These are phyloP conservation scores for Picus viridis DNA, from an alignment of 2,797 vertebrate species.

Conservation along the genomic window DNA sequence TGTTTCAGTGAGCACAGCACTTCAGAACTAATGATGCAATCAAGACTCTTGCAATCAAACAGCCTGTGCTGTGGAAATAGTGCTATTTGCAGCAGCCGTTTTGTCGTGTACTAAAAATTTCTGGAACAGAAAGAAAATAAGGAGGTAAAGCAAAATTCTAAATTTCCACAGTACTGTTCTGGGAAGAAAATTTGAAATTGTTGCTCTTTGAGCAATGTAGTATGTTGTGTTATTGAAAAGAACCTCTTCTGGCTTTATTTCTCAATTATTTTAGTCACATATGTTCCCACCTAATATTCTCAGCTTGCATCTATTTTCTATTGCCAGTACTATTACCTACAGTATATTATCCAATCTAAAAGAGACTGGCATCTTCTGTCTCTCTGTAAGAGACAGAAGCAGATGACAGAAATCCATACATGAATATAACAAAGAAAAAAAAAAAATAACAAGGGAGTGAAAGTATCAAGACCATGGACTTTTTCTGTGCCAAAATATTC, in stretches of 20 bases:
- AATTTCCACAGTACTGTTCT: slow-evolving; percentile 61
- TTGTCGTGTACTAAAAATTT: slow-evolving; percentile 79
- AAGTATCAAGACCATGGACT: neutral
- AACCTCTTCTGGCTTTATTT: slow-evolving; percentile 73
- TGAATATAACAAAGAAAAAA: slow-evolving; percentile 65
- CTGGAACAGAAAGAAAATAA: slow-evolving; percentile 81
- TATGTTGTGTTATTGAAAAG: slow-evolving; percentile 49
- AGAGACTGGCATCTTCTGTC: slow-evolving; percentile 65
- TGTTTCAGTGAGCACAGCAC: slow-evolving; percentile 89
- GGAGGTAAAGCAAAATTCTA: slow-evolving; percentile 76
- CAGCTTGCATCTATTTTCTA: slow-evolving; percentile 75
- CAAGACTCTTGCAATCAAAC: slow-evolving; percentile 89
- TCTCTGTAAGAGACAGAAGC: slow-evolving; percentile 30
- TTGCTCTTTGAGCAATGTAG: slow-evolving; percentile 40
- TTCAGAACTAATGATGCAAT: slow-evolving; percentile 91
- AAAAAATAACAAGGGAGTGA: neutral
- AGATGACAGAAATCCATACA: slow-evolving; percentile 42
- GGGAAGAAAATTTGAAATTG: slow-evolving; percentile 42
- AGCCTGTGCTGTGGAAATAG: slow-evolving; percentile 82
- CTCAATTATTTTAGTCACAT: slow-evolving; percentile 78
- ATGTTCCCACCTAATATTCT: slow-evolving; percentile 75
- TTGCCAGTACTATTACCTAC: slow-evolving; percentile 69
- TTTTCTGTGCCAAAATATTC: slow-evolving; percentile 2
- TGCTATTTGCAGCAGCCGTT: slow-evolving; percentile 81
- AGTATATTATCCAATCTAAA: slow-evolving; percentile 70